Percentiles rank a stretch among this genome's conserved stretches.
These are phyloP conservation scores for Stegodyphus mimosarum DNA, from an alignment of 1,140 invertebrate genomes.

Conservation along the genomic window DNA sequence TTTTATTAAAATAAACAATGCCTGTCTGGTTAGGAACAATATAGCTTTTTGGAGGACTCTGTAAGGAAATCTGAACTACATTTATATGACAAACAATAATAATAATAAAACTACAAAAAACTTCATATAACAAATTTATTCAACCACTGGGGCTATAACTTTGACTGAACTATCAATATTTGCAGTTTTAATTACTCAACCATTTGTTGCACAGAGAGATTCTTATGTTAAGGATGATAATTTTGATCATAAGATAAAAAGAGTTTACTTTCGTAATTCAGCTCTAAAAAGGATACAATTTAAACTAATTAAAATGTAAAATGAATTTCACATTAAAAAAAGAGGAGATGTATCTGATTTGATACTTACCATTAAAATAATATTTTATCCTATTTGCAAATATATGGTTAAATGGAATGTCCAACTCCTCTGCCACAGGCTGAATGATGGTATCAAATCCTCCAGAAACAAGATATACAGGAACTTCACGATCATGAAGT, in stretches of 20 bases:
- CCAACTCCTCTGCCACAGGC: constrained; percentile 83
- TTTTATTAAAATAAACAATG: no score
- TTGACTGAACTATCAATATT: no score
- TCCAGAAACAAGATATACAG: constrained; percentile 93
- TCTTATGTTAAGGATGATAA: background rate
- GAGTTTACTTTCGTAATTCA: background rate
- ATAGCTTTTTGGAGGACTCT: no score
- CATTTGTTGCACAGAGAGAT: no score
- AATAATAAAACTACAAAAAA: no score
- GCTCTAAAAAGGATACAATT: background rate
- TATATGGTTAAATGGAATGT: constrained; percentile 83
- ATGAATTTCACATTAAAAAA: background rate
- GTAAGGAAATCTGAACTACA: no score
- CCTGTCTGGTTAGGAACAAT: no score
- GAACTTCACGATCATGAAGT: constrained; percentile 79
- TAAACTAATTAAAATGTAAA: background rate
- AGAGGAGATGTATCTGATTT: background rate
- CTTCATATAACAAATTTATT: no score
- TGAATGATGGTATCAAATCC: constrained; percentile 91
- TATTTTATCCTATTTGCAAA: constrained; percentile 94
- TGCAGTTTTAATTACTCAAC: no score
- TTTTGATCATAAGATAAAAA: background rate
- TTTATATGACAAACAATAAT: no score
- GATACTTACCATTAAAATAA: constrained; percentile 80
- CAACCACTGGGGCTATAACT: no score